Evolutionary conservation across 2,113 vertebrate genomes (phyloP), one percentile per base, ranked within the genome.

Genomic region (Etheostoma cragini): DNA sequence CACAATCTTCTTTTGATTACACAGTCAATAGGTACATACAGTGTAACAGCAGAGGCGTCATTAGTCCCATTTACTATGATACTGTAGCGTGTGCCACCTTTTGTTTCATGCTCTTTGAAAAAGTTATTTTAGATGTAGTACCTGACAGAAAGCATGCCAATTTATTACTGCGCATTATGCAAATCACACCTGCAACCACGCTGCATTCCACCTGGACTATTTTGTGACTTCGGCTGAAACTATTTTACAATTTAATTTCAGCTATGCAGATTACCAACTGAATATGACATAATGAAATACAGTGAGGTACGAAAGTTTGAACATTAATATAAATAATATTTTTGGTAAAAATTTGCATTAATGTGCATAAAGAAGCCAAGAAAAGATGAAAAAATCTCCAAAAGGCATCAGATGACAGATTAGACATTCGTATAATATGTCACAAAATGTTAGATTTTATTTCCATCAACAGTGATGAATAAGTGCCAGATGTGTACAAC

Each of bases 221-320:
- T 21, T 65, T 64, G 11, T 35, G 21, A 35, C 63, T 46, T 8
- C 19, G 42, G 38, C 38, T 61, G 15, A n/a, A 72, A 26, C 33
- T 45, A 60, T 5, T 56, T 16, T 17, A 26, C 13, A 35, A 19
- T 35, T 35, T 15, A 38, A 22, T 11, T 24, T 13, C 21, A n/a
- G 4, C 26, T n/a, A 24, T n/a, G 8, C 38, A 42, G 14, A 21
- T 24, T n/a, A 15, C 17, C 4, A 53, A 7, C 22, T n/a, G 35
- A 71, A 61, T 74, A 16, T 35, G 30, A 30, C 62, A 35, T 17
- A 65, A 62, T 61, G 6, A 80, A 56, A 84, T 45, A 26, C 26
- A 26, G 26, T 26, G 26, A 26, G 26, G 26, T 3, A 26, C 26
- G 26, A 26, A 26, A 26, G 26, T 26, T 26, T 26, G 26, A 3